Evolutionary conservation across 2,113 vertebrate genomes (phyloP).

Genomic region (Kryptolebias marmoratus): DNA sequence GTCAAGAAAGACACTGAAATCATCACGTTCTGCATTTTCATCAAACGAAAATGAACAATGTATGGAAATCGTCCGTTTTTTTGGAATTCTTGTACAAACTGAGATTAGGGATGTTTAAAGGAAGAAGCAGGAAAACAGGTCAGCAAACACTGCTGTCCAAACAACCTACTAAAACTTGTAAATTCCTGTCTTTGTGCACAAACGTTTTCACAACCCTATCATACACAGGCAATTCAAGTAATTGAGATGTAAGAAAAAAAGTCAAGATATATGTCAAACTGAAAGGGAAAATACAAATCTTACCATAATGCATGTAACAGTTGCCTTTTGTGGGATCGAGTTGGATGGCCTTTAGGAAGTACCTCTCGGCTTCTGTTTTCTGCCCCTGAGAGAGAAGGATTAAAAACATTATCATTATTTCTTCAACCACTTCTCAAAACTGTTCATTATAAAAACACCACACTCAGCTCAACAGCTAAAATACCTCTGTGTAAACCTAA

Average conservation of each 20-base stretch:
- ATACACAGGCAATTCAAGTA: conserved; percentile 17
- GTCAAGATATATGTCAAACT: conserved; percentile 13
- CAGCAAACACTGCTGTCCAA: conserved; percentile 18
- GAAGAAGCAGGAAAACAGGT: conserved; percentile 23
- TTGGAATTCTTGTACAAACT: neutral
- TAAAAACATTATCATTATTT: conserved; percentile 54
- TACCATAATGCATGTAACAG: conserved; percentile 99
- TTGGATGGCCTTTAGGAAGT: conserved; percentile 96
- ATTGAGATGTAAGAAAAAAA: conserved; percentile 18
- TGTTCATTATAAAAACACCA: conserved; percentile 53
- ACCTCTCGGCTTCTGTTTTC: conserved; percentile 94
- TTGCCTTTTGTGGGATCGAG: conserved; percentile 97
- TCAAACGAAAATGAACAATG: conserved; percentile 55
- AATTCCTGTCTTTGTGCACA: conserved; percentile 41
- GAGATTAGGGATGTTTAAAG: conserved; percentile 5
- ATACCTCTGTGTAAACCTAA: conserved; percentile 49
- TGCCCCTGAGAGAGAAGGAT: conserved; percentile 85
- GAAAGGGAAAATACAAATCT: conserved; percentile 15
- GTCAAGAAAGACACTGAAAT: conserved; percentile 1
- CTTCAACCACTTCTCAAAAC: conserved; percentile 47
- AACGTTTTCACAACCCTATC: neutral
- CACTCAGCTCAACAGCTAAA: conserved; percentile 37
- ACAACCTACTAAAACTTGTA: neutral
- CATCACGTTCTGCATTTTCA: conserved; percentile 38
- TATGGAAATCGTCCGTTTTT: conserved; percentile 45